Conservation (phyloP, 2,113 vertebrate species). For the Odocoileus virginianus region DNA sequence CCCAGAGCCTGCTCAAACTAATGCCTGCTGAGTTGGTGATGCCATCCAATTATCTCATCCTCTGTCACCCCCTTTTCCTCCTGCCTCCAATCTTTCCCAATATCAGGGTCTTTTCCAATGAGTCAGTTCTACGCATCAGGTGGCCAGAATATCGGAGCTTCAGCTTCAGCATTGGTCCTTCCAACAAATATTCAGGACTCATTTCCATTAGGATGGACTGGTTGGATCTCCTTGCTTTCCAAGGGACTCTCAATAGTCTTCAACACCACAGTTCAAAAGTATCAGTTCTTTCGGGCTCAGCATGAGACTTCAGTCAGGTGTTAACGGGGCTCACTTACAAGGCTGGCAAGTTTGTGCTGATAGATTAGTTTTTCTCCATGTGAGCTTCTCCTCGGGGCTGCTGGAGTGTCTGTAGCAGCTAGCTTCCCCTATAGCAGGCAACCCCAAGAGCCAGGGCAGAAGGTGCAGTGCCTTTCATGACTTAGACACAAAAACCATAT, state of each 20-base stretch:
- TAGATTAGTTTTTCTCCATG: neutral
- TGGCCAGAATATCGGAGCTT: neutral
- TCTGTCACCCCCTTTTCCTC: neutral
- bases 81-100: neutral
- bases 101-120: neutral
- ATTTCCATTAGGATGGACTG: neutral
- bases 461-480: neutral
- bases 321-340: neutral
- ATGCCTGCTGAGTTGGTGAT: fast-evolving
- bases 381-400: neutral
- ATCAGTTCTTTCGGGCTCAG: neutral
- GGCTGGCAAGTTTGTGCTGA: neutral
- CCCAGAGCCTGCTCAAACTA: neutral
- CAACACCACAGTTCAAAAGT: neutral
- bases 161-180: neutral
- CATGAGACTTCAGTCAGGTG: neutral
- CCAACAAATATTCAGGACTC: neutral
- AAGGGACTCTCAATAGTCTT: neutral
- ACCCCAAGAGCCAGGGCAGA: neutral
- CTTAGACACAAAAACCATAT: neutral
- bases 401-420: neutral
- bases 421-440: no score
- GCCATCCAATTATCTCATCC: neutral
- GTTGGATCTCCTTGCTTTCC: neutral
- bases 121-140: neutral